These are phyloP conservation scores for Leptinotarsa lineolata DNA, from an alignment of 1,140 invertebrate species.

Conservation along the genomic window DNA sequence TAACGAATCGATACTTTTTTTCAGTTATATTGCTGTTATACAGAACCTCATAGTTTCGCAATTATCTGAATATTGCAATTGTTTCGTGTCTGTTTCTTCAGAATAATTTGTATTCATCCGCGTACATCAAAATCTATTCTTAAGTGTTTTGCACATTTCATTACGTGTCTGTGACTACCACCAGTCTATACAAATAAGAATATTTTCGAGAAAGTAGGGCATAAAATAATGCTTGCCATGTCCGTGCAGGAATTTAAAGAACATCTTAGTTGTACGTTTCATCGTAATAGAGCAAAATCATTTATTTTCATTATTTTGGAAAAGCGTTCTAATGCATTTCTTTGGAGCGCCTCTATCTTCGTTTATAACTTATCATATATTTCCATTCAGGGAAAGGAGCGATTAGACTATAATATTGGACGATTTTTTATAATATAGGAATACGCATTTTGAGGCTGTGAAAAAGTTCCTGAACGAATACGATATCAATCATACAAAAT, in stretches of 20 bases:
- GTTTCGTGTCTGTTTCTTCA: too few relatives aligned
- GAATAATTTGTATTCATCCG: neutral
- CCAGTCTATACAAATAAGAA: conserved; percentile 3
- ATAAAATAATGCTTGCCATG: neutral
- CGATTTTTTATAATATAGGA: neutral
- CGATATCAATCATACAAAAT: too few relatives aligned
- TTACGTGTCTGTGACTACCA: neutral
- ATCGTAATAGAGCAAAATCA: conserved; percentile 12
- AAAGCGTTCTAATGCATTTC: conserved; percentile 21
- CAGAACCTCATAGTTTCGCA: too few relatives aligned
- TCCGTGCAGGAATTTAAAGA: conserved; percentile 14
- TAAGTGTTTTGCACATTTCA: neutral
- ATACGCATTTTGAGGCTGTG: neutral
- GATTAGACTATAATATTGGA: conserved; percentile 12
- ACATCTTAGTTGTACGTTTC: conserved; percentile 13
- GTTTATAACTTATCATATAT: conserved; percentile 23
- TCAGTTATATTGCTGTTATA: too few relatives aligned
- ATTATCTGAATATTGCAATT: too few relatives aligned
- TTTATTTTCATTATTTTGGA: conserved; percentile 20
- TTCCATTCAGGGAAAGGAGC: conserved; percentile 6
- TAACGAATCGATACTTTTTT: too few relatives aligned
- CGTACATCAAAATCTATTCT: neutral
- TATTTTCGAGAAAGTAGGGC: neutral
- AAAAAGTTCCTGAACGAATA: neutral
- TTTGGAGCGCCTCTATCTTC: conserved; percentile 19